phyloP scores from a whole-genome alignment of 2,888 invertebrate genomes.

The Drosophila paucipuncta region DNA sequence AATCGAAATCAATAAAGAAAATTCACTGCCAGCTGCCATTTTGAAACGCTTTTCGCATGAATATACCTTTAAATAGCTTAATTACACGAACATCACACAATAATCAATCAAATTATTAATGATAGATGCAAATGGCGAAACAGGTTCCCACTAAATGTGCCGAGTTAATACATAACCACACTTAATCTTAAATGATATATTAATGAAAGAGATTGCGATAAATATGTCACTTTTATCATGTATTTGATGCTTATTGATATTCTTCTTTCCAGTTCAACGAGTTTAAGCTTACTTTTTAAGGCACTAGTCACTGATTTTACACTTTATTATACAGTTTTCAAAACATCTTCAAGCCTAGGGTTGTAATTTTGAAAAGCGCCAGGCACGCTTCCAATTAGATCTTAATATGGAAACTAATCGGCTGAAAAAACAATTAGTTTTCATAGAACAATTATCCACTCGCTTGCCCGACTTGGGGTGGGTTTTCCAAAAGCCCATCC shows the following conservation, averaged over 20 bases:
- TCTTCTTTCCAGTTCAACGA: neutral
- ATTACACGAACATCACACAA: neutral
- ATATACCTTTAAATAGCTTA: neutral
- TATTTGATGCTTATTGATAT: neutral
- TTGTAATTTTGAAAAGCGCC: neutral
- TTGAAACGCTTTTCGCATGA: neutral
- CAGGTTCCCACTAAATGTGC: neutral
- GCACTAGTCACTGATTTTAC: neutral
- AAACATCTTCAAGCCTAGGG: too few relatives aligned
- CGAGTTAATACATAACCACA: neutral
- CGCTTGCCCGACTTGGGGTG: neutral
- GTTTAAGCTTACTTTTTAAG: neutral
- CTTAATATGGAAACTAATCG: neutral
- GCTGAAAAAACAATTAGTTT: conserved; percentile 1
- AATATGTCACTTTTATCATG: neutral
- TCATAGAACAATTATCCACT: neutral
- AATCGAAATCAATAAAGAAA: neutral
- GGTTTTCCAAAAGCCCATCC: neutral
- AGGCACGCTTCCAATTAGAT: neutral
- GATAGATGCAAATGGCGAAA: neutral
- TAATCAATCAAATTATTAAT: conserved; percentile 4
- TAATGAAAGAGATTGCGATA: neutral
- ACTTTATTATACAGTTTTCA: neutral
- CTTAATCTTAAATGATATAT: neutral
- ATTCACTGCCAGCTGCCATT: neutral